Conservation (phyloP, 2,797 vertebrate species). For the Girardinus metallicus region DNA sequence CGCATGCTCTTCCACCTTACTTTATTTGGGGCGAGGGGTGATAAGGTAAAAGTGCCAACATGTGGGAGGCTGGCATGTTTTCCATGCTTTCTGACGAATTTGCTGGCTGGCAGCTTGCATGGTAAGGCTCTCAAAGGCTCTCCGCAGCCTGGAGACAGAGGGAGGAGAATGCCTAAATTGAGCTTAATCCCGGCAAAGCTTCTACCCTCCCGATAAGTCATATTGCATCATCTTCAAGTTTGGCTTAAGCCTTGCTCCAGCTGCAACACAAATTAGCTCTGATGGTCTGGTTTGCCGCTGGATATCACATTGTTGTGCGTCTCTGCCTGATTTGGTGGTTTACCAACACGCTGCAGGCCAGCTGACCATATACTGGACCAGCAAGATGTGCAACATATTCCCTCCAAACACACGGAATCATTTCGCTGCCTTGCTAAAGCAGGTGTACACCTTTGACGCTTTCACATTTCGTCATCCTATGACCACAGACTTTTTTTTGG, state of each 20-base stretch:
- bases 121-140: constrained; percentile 11
- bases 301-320: constrained; percentile 6
- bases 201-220: not conserved
- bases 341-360: not conserved
- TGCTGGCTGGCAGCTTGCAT: constrained; percentile 7
- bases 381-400: constrained; percentile 12
- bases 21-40: constrained; percentile 23
- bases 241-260: not conserved
- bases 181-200: constrained; percentile 27
- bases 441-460: not conserved
- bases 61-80: constrained; percentile 42
- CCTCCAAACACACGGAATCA: not conserved
- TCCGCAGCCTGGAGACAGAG: constrained; percentile 21
- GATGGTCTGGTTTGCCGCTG: constrained; percentile 7
- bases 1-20: not conserved
- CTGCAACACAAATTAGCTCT: not conserved
- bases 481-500: not conserved
- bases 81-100: constrained; percentile 33
- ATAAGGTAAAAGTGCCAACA: constrained; percentile 20
- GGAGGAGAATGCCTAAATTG: constrained; percentile 23
- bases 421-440: not conserved
- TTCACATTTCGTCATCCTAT: not conserved
- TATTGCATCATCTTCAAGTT: constrained; percentile 17
- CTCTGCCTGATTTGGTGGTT: constrained; percentile 3
- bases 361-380: not conserved